Evolutionary conservation across 2,113 vertebrate species (phyloP), one percentile per base, ranked within the genome.

Genomic region (Oenanthe oenanthe): DNA sequence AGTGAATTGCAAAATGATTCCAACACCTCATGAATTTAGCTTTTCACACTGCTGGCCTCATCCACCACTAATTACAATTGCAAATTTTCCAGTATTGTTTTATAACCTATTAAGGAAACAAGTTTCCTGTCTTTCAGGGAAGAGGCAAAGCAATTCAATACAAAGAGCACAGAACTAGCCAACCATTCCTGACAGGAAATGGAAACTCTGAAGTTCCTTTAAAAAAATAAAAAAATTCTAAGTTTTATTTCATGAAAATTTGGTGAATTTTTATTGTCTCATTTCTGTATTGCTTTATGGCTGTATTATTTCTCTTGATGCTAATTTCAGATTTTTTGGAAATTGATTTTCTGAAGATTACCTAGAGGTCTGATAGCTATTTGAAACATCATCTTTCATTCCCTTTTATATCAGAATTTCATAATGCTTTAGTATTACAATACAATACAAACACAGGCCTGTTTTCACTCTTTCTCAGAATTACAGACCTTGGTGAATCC

Each of bases 81-180:
- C 73, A 90, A 94, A 67, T 94, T 96, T 84, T 95, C 71, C 65
- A 62, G 29, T 62, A 63, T 79, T 88, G 40, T 89, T 93, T 75
- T 68, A 73, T 58, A 93, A 87, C 8, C 32, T 61, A 48, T 73
- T 88, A 94, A 89, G 62, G 54, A 93, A 93, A 87, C 8, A 58
- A 2, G 4, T 58, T 96, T 95, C 81, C 42, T 51, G 25, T 40
- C 58, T 66, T 84, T 71, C 70, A 79, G 62, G 56, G 57, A 94
- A 89, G 66, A 84, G 24, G 47, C 3, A 1, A 86, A 88, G 9
- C n/a, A 84, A 87, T 68, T 61, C 61, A 85, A 43, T 62, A 65
- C 22, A 61, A 86, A 78, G 45, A 93, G 36, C 28, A 85, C 6
- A 51, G 34, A 47, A 72, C 11, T 40, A 43, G 60, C 14, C 54